Conservation (phyloP, 2,888 invertebrate genomes). For the Nezara viridula region DNA sequence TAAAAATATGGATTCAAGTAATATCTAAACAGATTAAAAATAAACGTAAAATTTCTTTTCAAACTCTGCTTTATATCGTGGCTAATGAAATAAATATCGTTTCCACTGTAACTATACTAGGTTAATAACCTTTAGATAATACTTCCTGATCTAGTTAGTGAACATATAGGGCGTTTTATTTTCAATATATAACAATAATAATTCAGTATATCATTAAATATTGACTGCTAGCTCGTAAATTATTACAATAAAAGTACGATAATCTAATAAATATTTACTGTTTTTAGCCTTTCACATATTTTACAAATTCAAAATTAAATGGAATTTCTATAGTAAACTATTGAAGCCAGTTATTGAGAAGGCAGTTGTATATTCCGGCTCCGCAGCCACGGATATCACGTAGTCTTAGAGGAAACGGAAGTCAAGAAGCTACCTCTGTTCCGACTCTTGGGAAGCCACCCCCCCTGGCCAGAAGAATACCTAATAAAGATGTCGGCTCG, state of each 20-base stretch:
- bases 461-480: not conserved
- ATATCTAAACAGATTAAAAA: too few species aligned
- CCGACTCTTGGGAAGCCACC: not conserved
- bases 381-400: conserved; percentile 31
- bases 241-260: too few species aligned
- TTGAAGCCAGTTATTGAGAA: not conserved
- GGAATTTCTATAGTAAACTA: too few species aligned
- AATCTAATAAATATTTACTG: too few species aligned
- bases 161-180: not conserved
- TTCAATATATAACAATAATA: not conserved
- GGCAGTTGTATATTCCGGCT: not conserved
- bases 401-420: conserved; percentile 37
- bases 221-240: too few species aligned
- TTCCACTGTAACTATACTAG: not conserved
- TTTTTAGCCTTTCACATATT: too few species aligned
- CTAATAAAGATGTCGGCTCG: conserved; percentile 22
- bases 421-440: not conserved
- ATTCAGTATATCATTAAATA: too few species aligned
- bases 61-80: too few species aligned
- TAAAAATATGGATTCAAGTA: too few species aligned
- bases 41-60: too few species aligned
- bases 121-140: not conserved
- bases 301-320: too few species aligned
- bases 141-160: not conserved
- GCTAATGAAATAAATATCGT: not conserved